Conservation (phyloP, 2,113 vertebrate genomes). For the Riparia riparia region DNA sequence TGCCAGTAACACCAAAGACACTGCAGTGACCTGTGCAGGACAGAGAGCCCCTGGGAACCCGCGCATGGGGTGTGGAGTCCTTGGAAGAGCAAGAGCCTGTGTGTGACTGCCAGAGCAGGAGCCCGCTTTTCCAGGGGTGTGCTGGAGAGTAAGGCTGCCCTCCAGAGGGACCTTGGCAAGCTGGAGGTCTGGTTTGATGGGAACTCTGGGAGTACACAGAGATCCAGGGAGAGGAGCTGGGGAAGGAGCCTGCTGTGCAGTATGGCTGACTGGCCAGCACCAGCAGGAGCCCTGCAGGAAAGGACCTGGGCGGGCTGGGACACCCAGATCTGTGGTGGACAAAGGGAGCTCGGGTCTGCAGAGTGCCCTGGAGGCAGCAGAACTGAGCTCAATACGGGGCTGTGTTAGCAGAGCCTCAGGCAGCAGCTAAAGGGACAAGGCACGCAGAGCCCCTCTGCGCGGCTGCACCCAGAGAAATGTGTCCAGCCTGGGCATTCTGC, state of each 20-base stretch:
- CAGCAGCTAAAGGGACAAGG: accelerated
- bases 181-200: not conserved
- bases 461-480: accelerated
- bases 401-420: accelerated
- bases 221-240: not conserved
- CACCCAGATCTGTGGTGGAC: not conserved
- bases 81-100: accelerated
- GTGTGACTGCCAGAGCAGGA: accelerated
- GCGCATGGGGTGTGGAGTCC: not conserved
- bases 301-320: accelerated
- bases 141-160: not conserved
- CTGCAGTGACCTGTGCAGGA: not conserved
- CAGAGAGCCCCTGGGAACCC: not conserved
- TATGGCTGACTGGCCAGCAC: accelerated
- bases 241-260: not conserved
- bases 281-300: not conserved
- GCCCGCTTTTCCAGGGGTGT: not conserved
- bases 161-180: not conserved
- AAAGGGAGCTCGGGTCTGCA: not conserved
- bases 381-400: accelerated
- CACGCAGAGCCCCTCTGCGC: accelerated
- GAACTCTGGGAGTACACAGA: not conserved
- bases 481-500: not conserved
- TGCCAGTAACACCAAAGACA: accelerated
- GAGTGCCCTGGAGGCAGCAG: not conserved